phyloP scores from a whole-genome alignment of 2,113 vertebrate species.

The Tapirus terrestris region DNA sequence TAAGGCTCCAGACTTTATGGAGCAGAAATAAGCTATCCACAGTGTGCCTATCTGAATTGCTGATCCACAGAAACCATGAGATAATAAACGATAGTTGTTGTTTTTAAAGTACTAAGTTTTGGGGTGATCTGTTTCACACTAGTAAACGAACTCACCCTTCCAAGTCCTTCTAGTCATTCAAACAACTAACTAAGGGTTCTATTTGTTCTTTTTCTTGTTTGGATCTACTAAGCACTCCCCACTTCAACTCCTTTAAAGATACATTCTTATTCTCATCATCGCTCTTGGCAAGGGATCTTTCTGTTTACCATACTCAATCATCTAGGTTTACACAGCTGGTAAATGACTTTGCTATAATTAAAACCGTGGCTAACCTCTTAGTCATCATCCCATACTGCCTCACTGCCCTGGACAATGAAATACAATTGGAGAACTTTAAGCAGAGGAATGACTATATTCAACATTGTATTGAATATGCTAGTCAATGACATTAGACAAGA shows the following conservation, averaged over 20 bases:
- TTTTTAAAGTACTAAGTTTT: background rate
- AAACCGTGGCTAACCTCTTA: background rate
- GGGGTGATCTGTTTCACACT: background rate
- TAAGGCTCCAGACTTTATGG: background rate
- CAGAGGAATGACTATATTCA: background rate
- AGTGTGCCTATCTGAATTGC: background rate
- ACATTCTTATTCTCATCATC: background rate
- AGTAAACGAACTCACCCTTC: background rate
- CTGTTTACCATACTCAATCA: background rate
- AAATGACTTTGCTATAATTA: background rate
- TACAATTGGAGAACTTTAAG: background rate
- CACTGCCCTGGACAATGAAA: background rate
- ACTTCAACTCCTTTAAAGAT: background rate
- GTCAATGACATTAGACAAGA: background rate
- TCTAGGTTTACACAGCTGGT: background rate
- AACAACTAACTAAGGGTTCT: background rate
- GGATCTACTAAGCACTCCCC: background rate
- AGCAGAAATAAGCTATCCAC: background rate
- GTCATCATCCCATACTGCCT: background rate
- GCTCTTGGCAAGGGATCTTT: background rate
- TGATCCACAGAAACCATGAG: background rate
- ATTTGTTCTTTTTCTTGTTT: background rate
- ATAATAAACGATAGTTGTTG: background rate
- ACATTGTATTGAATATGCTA: background rate
- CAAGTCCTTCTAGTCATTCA: background rate